Percentiles rank a stretch among this genome's conserved stretches.
Evolutionary conservation across 2,113 vertebrate genomes (phyloP).

Genomic region (Prionailurus viverrinus): DNA sequence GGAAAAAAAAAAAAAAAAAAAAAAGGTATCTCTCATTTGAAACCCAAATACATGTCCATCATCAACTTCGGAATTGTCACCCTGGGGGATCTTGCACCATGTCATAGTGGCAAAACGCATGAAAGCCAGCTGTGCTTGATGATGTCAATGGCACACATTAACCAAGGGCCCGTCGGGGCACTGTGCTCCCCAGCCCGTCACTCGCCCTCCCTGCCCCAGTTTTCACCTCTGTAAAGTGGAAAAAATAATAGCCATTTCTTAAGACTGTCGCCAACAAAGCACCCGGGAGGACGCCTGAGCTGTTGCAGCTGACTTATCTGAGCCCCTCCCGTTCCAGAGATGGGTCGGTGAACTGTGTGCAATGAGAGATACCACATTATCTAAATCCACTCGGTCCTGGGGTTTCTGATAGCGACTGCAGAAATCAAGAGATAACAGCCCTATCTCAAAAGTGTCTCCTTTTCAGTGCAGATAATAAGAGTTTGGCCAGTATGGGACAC

Average conservation of each 20-base stretch:
- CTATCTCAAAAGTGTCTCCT: background rate
- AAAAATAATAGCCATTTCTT: background rate
- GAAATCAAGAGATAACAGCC: background rate
- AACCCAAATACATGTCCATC: background rate
- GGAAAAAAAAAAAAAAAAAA: background rate
- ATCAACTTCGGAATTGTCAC: background rate
- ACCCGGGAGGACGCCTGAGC: background rate
- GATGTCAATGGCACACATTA: background rate
- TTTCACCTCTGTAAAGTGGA: background rate
- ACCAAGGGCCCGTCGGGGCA: too few species aligned
- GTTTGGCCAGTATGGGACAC: background rate
- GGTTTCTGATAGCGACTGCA: background rate
- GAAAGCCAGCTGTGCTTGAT: background rate
- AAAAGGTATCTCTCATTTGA: background rate
- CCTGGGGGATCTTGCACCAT: background rate
- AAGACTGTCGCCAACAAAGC: background rate
- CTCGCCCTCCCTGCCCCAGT: background rate
- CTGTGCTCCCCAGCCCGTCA: background rate
- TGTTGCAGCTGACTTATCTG: accelerated
- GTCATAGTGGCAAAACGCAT: accelerated
- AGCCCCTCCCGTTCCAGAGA: background rate
- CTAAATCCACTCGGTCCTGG: background rate
- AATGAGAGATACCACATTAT: background rate
- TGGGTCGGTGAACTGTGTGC: background rate
- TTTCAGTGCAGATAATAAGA: background rate